These are phyloP conservation scores for Montipora foliosa DNA, from an alignment of 64 coral and sea anemone species.

Conservation along the genomic window DNA sequence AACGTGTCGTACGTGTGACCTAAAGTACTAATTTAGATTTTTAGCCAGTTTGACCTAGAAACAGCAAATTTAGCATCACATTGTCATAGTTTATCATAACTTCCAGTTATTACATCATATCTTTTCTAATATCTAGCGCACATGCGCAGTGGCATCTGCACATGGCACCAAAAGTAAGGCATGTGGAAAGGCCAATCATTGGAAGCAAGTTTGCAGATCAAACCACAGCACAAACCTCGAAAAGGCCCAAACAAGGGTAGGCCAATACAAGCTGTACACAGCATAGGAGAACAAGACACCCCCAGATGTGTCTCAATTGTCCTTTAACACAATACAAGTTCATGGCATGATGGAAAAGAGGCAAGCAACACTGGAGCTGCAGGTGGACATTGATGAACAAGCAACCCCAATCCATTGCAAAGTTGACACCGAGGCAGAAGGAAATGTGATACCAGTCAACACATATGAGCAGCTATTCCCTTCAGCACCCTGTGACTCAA, in stretches of 20 bases:
- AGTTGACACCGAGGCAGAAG: conserved; percentile 72
- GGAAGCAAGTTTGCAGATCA: conserved; percentile 44
- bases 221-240: not conserved
- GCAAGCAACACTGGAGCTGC: conserved; percentile 39
- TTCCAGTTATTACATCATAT: no score
- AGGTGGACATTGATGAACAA: conserved; percentile 37
- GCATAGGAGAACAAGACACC: no score
- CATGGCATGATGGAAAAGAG: not conserved
- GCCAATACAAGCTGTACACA: no score
- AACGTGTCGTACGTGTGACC: no score
- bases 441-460: conserved; percentile 63
- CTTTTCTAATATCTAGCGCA: no score
- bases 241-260: not conserved
- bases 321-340: not conserved
- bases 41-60: no score
- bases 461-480: conserved; percentile 42
- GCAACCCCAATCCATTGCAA: conserved; percentile 53
- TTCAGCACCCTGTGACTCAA: conserved; percentile 8
- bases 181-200: conserved; percentile 65
- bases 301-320: not conserved
- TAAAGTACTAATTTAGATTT: no score
- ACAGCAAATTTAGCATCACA: no score
- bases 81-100: no score
- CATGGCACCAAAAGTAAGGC: conserved; percentile 32
- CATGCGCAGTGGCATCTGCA: not conserved